Percentiles rank a stretch among this genome's conserved stretches.
These are phyloP conservation scores for Linnaemya vulpina DNA, from an alignment of 2,888 invertebrate species.

Conservation along the genomic window DNA sequence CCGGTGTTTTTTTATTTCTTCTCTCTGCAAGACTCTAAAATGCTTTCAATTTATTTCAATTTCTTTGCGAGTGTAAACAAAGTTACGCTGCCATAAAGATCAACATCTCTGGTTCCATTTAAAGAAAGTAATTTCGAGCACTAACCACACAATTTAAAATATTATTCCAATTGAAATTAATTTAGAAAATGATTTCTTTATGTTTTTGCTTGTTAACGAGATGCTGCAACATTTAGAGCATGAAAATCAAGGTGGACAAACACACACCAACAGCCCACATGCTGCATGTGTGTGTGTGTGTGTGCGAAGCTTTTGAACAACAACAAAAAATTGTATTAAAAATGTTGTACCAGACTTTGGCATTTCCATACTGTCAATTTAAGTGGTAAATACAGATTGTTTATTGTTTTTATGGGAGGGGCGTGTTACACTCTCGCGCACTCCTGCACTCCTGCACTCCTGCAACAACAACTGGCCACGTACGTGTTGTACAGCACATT, in stretches of 20 bases:
- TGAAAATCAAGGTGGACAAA: conserved; percentile 21
- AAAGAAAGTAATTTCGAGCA: conserved; percentile 63
- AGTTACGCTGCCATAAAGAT: neutral
- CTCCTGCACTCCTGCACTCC: neutral
- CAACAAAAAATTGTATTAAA: neutral
- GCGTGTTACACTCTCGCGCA: conserved; percentile 53
- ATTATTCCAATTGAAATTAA: conserved; percentile 71
- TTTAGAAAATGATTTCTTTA: conserved; percentile 64
- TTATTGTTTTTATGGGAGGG: conserved; percentile 70
- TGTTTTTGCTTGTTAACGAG: conserved; percentile 3
- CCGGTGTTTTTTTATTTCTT: too few relatives aligned
- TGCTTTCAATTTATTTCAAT: neutral
- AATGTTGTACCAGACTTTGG: conserved; percentile 41
- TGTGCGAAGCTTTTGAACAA: neutral
- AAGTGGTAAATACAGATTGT: conserved; percentile 70
- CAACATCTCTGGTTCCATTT: neutral
- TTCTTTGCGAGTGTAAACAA: conserved; percentile 19
- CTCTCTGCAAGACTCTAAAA: too few relatives aligned
- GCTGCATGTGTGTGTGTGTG: conserved; percentile 5
- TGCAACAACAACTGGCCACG: neutral
- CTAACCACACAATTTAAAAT: conserved; percentile 71
- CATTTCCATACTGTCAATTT: conserved; percentile 71
- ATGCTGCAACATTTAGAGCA: conserved; percentile 29
- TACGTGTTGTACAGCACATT: neutral
- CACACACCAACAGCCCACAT: conserved; percentile 54